Evolutionary conservation across 2,888 invertebrate genomes (phyloP).

Genomic region (Busseola fusca): DNA sequence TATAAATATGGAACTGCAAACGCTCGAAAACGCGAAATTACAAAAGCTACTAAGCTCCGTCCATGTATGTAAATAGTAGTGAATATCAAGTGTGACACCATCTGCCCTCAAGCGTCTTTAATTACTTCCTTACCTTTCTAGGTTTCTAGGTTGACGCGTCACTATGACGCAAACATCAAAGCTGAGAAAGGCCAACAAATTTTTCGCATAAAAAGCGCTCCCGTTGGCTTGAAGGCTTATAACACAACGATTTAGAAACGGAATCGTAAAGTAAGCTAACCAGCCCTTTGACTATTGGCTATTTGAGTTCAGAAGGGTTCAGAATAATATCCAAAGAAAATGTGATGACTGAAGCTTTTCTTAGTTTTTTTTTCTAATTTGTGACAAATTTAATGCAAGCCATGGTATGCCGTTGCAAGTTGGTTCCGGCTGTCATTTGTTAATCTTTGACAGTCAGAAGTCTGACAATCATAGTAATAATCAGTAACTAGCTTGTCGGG

Average conservation of each 20-base stretch:
- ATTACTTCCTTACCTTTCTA: conserved; percentile 62
- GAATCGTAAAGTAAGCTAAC: conserved; percentile 50
- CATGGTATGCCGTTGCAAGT: too few species aligned
- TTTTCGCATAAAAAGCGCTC: conserved; percentile 54
- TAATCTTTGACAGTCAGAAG: background rate
- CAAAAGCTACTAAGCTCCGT: background rate
- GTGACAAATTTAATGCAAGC: background rate
- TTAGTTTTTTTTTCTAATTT: background rate
- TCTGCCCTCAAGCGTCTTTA: conserved; percentile 57
- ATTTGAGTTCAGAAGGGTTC: conserved; percentile 2
- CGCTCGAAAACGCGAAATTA: background rate
- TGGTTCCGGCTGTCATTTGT: background rate
- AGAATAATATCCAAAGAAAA: conserved; percentile 22
- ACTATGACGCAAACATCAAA: conserved; percentile 52
- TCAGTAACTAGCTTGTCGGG: background rate
- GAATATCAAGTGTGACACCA: conserved; percentile 9
- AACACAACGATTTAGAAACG: conserved; percentile 57
- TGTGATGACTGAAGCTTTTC: background rate
- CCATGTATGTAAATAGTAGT: conserved; percentile 23
- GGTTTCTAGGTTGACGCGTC: conserved; percentile 63
- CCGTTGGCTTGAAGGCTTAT: conserved; percentile 44
- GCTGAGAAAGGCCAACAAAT: conserved; percentile 60
- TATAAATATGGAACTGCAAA: background rate
- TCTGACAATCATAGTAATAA: background rate
- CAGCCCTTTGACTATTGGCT: conserved; percentile 29